Percentiles rank a stretch among this genome's conserved stretches.
phyloP scores from a whole-genome alignment of 2,888 invertebrate species.

The Colletes collaris region DNA sequence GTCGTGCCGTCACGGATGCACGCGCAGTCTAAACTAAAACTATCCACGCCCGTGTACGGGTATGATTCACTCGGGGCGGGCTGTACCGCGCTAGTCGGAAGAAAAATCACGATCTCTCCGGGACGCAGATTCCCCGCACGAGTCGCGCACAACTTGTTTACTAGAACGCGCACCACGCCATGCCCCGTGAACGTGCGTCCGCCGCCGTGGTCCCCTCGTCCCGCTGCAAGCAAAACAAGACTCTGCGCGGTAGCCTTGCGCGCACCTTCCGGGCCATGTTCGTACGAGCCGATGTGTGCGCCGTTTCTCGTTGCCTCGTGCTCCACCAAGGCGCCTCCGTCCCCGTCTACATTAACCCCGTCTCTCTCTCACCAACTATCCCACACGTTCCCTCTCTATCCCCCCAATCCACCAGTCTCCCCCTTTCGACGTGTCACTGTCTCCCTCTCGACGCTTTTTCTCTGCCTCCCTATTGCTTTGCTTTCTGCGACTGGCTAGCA shows the following conservation, averaged over 20 bases:
- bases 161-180: conserved; percentile 81
- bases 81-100: conserved; percentile 51
- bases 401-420: neutral
- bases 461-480: conserved; percentile 7
- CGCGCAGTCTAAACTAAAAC: conserved; percentile 1
- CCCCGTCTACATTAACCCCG: neutral
- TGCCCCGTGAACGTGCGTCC: conserved; percentile 73
- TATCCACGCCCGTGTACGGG: conserved; percentile 18
- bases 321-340: conserved; percentile 47
- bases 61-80: conserved; percentile 39
- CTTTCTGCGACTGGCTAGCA: conserved; percentile 3
- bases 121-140: conserved; percentile 76
- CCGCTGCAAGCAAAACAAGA: conserved; percentile 79
- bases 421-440: neutral
- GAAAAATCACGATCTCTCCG: conserved; percentile 70
- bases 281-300: conserved; percentile 64
- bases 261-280: conserved; percentile 80
- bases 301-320: conserved; percentile 57
- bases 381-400: neutral
- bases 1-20: conserved; percentile 9
- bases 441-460: conserved; percentile 21
- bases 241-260: conserved; percentile 76
- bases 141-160: conserved; percentile 82
- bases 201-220: conserved; percentile 63
- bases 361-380: neutral